Conservation (phyloP, 23 tunicate species). For the Trididemnum clinides region DNA sequence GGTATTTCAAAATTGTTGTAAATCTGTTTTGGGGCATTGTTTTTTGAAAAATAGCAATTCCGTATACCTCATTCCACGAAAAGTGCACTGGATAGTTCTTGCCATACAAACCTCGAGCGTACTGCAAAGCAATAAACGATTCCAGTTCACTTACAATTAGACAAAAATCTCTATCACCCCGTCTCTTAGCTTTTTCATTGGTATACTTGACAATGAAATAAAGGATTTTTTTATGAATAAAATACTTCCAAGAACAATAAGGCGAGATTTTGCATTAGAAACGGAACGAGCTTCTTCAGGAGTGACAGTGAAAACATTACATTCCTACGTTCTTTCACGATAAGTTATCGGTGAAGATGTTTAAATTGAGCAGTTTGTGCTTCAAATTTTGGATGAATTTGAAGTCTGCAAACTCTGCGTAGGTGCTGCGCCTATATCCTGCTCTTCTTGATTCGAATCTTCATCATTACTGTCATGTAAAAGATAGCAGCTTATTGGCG, state of each 20-base stretch:
- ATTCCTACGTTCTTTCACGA: background rate
- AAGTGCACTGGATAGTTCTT: background rate
- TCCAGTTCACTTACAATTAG: background rate
- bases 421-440: background rate
- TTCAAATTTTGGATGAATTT: background rate
- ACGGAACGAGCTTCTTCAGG: background rate
- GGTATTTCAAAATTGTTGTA: background rate
- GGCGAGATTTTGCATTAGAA: background rate
- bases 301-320: background rate
- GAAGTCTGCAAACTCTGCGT: background rate
- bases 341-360: background rate
- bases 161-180: background rate
- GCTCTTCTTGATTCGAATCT: background rate
- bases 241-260: background rate
- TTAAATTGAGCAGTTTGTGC: background rate
- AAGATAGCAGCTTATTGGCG: background rate
- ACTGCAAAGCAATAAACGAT: background rate
- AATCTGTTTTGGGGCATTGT: background rate
- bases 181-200: background rate
- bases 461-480: background rate
- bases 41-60: background rate
- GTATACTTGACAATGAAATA: background rate
- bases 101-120: background rate
- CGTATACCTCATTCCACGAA: background rate
- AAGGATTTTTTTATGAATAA: background rate